phyloP scores from a whole-genome alignment of 1,140 invertebrate species.

The Leptestheria dahalacensis region DNA sequence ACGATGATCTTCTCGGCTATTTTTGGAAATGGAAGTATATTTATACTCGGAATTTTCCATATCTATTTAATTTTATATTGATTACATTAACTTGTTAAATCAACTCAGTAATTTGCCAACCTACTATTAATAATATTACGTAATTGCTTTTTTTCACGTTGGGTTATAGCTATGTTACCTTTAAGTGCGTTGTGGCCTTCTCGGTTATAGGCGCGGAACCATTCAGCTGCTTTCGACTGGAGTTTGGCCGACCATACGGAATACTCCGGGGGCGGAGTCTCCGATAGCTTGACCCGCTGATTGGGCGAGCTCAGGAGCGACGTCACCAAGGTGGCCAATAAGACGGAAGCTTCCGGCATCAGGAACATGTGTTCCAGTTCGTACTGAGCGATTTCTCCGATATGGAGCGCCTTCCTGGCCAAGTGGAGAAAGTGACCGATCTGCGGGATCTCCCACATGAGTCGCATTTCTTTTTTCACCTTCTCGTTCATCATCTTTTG shows the following conservation, averaged over 20 bases:
- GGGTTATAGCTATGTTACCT: slow-evolving; percentile 27
- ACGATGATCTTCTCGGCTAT: too few species aligned
- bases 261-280: slow-evolving; percentile 41
- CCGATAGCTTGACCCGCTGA: slow-evolving; percentile 24
- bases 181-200: slow-evolving; percentile 31
- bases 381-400: slow-evolving; percentile 37
- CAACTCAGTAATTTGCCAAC: too few species aligned
- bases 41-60: too few species aligned
- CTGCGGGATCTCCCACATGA: slow-evolving; percentile 35
- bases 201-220: slow-evolving; percentile 38
- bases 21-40: too few species aligned
- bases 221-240: slow-evolving; percentile 26
- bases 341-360: slow-evolving; percentile 39
- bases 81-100: too few species aligned
- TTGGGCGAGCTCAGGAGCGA: slow-evolving; percentile 18
- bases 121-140: too few species aligned
- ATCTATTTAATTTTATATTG: too few species aligned
- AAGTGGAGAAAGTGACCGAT: slow-evolving; percentile 42
- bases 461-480: slow-evolving; percentile 24
- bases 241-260: slow-evolving; percentile 22
- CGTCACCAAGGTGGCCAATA: slow-evolving; percentile 40
- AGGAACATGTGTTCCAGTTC: slow-evolving; percentile 43
- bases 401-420: slow-evolving; percentile 33
- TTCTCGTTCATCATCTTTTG: slow-evolving; percentile 26
- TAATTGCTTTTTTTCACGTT: too few species aligned